A percentile compares a stretch with the other conserved stretches of the same genome.
phyloP scores from a whole-genome alignment of 2,888 invertebrate species.

The Ichneumon xanthorius region DNA sequence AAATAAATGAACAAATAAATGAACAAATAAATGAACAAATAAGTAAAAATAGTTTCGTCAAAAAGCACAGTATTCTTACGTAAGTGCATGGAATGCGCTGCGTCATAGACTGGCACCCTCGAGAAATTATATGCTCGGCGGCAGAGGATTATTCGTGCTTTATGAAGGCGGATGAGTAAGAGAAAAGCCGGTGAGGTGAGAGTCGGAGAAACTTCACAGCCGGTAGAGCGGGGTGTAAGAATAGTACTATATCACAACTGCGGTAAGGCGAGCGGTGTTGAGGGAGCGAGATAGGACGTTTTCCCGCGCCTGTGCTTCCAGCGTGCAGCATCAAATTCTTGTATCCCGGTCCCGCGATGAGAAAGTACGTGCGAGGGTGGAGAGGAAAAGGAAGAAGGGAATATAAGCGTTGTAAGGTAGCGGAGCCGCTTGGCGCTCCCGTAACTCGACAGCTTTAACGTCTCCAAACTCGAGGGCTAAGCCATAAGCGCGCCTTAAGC shows the following conservation, averaged over 20 bases:
- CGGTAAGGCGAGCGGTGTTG: background rate
- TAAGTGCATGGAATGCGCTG: background rate
- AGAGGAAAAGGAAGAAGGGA: constrained; percentile 3
- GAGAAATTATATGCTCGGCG: constrained; percentile 57
- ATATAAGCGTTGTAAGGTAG: constrained; percentile 38
- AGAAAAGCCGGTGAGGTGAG: constrained; percentile 52
- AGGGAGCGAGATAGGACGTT: background rate
- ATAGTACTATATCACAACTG: constrained; percentile 46
- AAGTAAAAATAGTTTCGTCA: background rate
- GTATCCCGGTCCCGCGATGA: background rate
- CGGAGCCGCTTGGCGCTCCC: constrained; percentile 63
- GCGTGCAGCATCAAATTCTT: background rate
- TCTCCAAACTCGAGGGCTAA: constrained; percentile 72
- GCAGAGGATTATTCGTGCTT: constrained; percentile 62
- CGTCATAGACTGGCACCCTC: constrained; percentile 10
- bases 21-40: background rate
- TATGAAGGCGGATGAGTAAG: constrained; percentile 62
- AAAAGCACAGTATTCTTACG: background rate
- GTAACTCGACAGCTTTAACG: constrained; percentile 72
- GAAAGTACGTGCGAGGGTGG: constrained; percentile 16
- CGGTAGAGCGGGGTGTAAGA: constrained; percentile 58
- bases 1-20: background rate
- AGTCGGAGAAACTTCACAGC: constrained; percentile 24
- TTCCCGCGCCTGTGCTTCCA: background rate
- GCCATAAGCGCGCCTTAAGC: constrained; percentile 74